phyloP scores from a whole-genome alignment of 2,888 invertebrate species.

The Heliconius ismenius region DNA sequence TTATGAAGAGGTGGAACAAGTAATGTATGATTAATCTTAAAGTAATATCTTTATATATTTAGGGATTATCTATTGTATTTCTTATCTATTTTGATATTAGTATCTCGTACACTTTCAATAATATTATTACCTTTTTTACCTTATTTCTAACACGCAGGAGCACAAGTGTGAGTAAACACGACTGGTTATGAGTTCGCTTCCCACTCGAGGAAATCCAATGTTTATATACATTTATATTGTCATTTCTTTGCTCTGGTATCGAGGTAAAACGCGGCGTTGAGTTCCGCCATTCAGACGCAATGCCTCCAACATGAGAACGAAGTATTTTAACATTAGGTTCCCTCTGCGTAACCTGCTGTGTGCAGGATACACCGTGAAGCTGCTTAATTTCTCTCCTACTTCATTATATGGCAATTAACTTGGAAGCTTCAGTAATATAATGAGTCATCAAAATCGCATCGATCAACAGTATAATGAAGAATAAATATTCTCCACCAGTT shows the following conservation, averaged over 20 bases:
- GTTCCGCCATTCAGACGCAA: too few relatives aligned
- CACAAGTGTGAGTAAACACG: too few relatives aligned
- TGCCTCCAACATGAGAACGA: too few relatives aligned
- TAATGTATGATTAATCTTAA: not conserved
- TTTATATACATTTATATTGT: too few relatives aligned
- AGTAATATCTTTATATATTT: constrained; percentile 11
- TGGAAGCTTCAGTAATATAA: constrained; percentile 32
- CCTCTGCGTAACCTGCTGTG: too few relatives aligned
- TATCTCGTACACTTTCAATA: constrained; percentile 4
- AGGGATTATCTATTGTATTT: not conserved
- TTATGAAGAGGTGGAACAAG: not conserved
- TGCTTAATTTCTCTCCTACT: not conserved
- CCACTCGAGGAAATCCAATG: too few relatives aligned
- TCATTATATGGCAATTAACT: constrained; percentile 39
- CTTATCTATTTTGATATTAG: not conserved
- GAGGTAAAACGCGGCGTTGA: too few relatives aligned
- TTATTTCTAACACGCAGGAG: too few relatives aligned
- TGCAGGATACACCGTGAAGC: too few relatives aligned
- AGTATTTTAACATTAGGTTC: too few relatives aligned
- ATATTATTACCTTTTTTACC: not conserved
- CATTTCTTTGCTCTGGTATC: too few relatives aligned
- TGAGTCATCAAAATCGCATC: constrained; percentile 51
- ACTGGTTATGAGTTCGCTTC: too few relatives aligned
- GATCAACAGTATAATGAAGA: constrained; percentile 56
- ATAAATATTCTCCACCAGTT: constrained; percentile 55